A percentile compares a stretch with the other conserved stretches of the same genome.
Evolutionary conservation across 2,888 invertebrate species (phyloP).

Genomic region (Sphinx pinastri): DNA sequence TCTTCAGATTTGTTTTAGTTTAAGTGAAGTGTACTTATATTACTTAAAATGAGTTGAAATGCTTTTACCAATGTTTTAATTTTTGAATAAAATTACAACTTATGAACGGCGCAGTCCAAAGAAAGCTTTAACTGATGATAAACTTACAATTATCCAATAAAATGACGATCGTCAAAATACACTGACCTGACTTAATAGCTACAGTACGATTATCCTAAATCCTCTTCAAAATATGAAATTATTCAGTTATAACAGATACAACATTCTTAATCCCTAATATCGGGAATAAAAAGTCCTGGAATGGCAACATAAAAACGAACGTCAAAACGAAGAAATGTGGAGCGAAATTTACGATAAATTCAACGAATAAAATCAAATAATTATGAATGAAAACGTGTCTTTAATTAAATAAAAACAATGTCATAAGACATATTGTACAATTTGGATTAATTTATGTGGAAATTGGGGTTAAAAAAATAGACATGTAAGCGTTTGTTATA

Average conservation of each 20-base stretch:
- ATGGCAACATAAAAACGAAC: constrained; percentile 56
- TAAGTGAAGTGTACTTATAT: no score
- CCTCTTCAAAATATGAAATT: not conserved
- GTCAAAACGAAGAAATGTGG: constrained; percentile 69
- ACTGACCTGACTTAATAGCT: no score
- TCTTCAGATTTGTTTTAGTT: no score
- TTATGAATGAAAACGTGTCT: constrained; percentile 74
- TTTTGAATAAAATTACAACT: no score
- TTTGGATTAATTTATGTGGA: constrained; percentile 34
- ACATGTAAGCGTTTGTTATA: constrained; percentile 35
- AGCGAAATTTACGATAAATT: constrained; percentile 68
- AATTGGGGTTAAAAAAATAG: constrained; percentile 38
- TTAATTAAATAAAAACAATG: constrained; percentile 25
- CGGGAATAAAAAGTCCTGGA: not conserved
- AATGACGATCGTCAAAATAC: no score
- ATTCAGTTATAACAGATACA: no score
- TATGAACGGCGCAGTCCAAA: no score
- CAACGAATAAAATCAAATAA: constrained; percentile 48
- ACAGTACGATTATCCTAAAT: no score
- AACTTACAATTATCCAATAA: no score
- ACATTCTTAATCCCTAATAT: not conserved
- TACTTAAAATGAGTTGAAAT: no score
- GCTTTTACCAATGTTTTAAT: no score
- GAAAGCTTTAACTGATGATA: no score
- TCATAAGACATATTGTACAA: constrained; percentile 18